phyloP scores from a whole-genome alignment of 2,113 vertebrate species.

The Phylloscopus trochilus region DNA sequence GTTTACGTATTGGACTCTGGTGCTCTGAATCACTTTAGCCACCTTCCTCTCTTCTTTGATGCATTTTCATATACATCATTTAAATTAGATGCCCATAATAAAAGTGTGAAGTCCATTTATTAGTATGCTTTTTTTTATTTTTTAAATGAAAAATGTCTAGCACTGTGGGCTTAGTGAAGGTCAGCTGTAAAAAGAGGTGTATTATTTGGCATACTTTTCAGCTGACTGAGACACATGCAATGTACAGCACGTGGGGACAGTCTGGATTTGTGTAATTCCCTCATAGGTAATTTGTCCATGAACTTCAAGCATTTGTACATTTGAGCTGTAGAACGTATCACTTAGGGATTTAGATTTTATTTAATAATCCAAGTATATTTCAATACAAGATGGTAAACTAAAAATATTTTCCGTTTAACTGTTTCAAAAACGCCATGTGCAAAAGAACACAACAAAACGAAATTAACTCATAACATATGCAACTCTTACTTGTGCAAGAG shows the following conservation, averaged over 20 bases:
- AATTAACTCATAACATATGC: constrained; percentile 64
- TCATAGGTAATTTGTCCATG: background rate
- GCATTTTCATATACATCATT: background rate
- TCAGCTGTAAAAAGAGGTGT: background rate
- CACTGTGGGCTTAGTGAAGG: background rate
- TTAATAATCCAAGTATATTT: constrained; percentile 53
- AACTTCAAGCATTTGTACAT: background rate
- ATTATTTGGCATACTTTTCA: background rate
- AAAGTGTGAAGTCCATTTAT: background rate
- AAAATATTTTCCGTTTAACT: constrained; percentile 61
- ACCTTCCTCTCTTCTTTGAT: background rate
- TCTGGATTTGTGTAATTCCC: constrained; percentile 5
- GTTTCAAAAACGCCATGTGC: constrained; percentile 59
- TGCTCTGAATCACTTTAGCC: background rate
- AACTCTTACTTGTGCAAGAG: constrained; percentile 57
- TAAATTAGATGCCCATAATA: background rate
- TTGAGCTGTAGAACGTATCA: background rate
- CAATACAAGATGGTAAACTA: constrained; percentile 50
- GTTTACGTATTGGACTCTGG: background rate
- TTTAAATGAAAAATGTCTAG: background rate
- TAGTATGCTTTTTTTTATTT: background rate
- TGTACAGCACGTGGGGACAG: background rate
- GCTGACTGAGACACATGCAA: constrained; percentile 5
- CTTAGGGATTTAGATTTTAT: constrained; percentile 31
- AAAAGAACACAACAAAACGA: constrained; percentile 55